These are phyloP conservation scores for Stenichneumon culpator DNA, from an alignment of 2,888 invertebrate genomes.

Conservation along the genomic window DNA sequence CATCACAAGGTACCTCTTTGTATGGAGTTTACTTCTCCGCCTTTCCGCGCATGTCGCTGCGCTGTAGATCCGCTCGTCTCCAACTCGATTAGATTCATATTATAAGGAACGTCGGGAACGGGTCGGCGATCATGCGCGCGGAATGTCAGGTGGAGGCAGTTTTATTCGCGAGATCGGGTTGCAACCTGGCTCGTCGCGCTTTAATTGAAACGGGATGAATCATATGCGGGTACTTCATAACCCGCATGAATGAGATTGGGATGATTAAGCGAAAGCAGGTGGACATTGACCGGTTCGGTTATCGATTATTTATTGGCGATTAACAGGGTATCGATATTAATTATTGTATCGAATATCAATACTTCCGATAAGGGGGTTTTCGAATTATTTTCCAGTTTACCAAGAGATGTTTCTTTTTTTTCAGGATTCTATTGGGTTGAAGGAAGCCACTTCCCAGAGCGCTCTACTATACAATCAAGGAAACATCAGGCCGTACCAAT, in stretches of 20 bases:
- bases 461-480: background rate
- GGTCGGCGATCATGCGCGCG: background rate
- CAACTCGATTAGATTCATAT: constrained; percentile 24
- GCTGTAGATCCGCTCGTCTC: constrained; percentile 24
- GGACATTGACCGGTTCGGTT: background rate
- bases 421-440: background rate
- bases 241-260: background rate
- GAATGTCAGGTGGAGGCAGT: constrained; percentile 1
- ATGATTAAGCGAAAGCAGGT: background rate
- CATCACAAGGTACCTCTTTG: constrained; percentile 2
- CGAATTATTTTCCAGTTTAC: background rate
- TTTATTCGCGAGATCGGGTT: background rate
- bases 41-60: constrained; percentile 12
- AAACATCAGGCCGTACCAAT: background rate
- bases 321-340: background rate
- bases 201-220: background rate
- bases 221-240: background rate
- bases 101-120: background rate
- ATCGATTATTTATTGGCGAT: background rate
- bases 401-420: background rate
- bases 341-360: background rate
- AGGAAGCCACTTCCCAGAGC: background rate
- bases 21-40: background rate
- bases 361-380: background rate
- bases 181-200: background rate